Percentiles rank a stretch among this genome's conserved stretches.
These are phyloP conservation scores for Herpailurus yagouaroundi DNA, from an alignment of 2,113 vertebrate genomes.

Conservation along the genomic window DNA sequence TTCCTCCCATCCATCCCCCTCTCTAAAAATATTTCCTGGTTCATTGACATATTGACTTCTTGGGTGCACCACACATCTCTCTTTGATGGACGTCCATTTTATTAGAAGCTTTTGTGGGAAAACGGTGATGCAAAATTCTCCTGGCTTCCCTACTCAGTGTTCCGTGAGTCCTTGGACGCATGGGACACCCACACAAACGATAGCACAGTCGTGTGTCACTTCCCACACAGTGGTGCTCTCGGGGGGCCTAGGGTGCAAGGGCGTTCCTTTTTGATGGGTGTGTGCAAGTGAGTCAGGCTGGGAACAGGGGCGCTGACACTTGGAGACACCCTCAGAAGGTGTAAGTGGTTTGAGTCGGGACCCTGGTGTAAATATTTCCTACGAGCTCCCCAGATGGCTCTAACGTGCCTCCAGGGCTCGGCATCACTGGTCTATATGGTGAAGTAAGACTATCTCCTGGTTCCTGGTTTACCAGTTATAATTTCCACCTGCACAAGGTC, in stretches of 20 bases:
- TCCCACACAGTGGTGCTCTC: not conserved
- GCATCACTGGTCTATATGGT: not conserved
- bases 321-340: not conserved
- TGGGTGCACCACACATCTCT: not conserved
- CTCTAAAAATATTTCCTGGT: constrained; percentile 37
- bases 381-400: not conserved
- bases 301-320: too few relatives aligned
- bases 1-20: constrained; percentile 11
- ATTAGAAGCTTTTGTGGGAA: constrained; percentile 31
- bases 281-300: not conserved
- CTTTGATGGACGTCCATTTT: constrained; percentile 44
- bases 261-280: not conserved
- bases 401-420: not conserved
- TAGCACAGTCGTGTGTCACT: not conserved
- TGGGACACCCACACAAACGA: not conserved
- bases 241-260: accelerated
- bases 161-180: not conserved
- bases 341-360: not conserved
- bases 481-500: not conserved
- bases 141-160: accelerated
- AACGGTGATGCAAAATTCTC: not conserved
- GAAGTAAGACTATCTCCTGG: not conserved
- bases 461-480: not conserved
- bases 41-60: constrained; percentile 44
- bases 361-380: not conserved